Conservation (phyloP, 2,888 invertebrate genomes). For the Campaea margaritaria region DNA sequence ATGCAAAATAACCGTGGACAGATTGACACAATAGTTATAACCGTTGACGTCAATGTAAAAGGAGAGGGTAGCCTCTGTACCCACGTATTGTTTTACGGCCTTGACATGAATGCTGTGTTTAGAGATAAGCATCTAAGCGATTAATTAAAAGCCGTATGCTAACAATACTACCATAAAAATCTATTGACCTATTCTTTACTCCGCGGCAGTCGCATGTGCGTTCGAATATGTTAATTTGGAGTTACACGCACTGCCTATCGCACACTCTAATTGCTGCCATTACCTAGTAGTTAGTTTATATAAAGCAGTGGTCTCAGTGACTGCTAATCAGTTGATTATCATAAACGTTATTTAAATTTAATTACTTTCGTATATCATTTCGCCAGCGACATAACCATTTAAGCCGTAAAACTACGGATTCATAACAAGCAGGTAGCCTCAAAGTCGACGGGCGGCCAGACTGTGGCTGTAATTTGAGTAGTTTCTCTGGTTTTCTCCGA, state of each 20-base stretch:
- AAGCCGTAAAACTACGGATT: slow-evolving; percentile 38
- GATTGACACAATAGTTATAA: slow-evolving; percentile 34
- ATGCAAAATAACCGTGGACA: slow-evolving; percentile 17
- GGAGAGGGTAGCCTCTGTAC: slow-evolving; percentile 54
- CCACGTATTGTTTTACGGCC: slow-evolving; percentile 71
- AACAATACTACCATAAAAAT: slow-evolving; percentile 70
- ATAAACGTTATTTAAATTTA: slow-evolving; percentile 43
- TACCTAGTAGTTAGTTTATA: slow-evolving; percentile 32
- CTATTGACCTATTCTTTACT: slow-evolving; percentile 45
- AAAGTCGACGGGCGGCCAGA: slow-evolving; percentile 27
- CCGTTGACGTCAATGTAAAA: slow-evolving; percentile 53
- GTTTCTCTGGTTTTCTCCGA: slow-evolving; percentile 43
- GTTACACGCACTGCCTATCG: slow-evolving; percentile 29
- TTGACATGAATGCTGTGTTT: slow-evolving; percentile 73
- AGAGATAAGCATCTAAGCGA: slow-evolving; percentile 71
- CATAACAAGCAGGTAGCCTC: slow-evolving; percentile 41
- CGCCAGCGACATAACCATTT: slow-evolving; percentile 26
- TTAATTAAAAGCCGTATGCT: slow-evolving; percentile 65
- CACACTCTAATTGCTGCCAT: slow-evolving; percentile 39
- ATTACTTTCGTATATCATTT: slow-evolving; percentile 34
- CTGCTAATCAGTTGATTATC: slow-evolving; percentile 41
- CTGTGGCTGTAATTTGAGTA: slow-evolving; percentile 25
- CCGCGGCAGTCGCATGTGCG: slow-evolving; percentile 39
- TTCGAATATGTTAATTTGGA: slow-evolving; percentile 34
- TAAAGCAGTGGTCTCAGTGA: slow-evolving; percentile 33